Conservation (phyloP, 2,888 invertebrate genomes). For the Geophilus truncorum region DNA sequence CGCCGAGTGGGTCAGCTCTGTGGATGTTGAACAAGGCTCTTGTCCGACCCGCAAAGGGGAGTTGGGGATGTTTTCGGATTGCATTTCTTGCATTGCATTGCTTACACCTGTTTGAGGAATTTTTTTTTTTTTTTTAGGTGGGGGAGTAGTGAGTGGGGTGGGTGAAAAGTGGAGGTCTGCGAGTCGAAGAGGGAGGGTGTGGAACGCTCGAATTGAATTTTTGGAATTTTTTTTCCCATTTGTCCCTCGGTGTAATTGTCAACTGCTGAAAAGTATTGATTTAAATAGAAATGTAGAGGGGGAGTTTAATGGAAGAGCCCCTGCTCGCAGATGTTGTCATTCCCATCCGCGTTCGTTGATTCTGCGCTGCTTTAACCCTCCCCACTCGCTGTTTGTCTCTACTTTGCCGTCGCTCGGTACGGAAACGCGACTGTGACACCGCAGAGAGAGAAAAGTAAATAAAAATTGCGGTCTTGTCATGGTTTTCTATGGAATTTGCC, state of each 20-base stretch:
- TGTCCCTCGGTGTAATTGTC: not conserved
- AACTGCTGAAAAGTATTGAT: slow-evolving; percentile 20
- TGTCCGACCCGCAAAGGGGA: not conserved
- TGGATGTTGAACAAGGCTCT: not conserved
- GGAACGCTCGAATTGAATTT: not conserved
- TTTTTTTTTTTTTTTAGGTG: not conserved
- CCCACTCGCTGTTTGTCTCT: not conserved
- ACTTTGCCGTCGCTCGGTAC: not conserved
- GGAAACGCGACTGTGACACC: not conserved
- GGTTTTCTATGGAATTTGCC: too few relatives aligned
- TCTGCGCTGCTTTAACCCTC: slow-evolving; percentile 1
- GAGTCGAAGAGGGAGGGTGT: not conserved
- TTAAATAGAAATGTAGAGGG: slow-evolving; percentile 27
- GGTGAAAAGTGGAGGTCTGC: not conserved
- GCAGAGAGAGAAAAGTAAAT: too few relatives aligned
- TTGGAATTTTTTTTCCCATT: slow-evolving; percentile 9
- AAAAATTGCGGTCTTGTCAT: too few relatives aligned
- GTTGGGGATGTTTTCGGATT: not conserved
- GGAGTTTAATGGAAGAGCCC: slow-evolving; percentile 10
- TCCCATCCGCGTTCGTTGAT: slow-evolving; percentile 14
- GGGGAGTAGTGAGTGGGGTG: not conserved
- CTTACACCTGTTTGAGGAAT: slow-evolving; percentile 14
- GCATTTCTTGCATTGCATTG: not conserved
- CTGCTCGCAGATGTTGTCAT: slow-evolving; percentile 18
- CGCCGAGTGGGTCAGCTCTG: not conserved